Base-by-base conservation (phyloP, 2,797 vertebrate species). In the Mus caroli region DNA sequence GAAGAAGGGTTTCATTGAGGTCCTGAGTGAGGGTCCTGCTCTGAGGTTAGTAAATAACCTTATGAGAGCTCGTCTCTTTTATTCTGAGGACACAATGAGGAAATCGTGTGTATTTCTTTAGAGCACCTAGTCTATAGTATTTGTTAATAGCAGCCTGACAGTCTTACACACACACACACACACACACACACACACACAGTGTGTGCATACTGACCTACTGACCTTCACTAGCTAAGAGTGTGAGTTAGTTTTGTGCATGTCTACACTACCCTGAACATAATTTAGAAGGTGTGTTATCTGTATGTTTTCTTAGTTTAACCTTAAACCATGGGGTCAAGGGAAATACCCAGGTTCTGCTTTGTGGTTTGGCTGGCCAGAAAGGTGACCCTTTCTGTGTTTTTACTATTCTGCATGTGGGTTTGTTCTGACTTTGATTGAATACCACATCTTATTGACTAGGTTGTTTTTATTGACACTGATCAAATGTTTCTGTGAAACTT, bases 371-470 rank as follows among this genome's bases (percentile, higher is more conserved):
- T 77, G 78, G 11, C 62, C 37, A 58, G 87, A 86, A 93, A 40
- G 90, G 43, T 91, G 87, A 89, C 90, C 37, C 6, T 85, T 34
- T 26, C 28, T 93, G 64, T 73, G 34, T 58, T 93, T 77, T 90
- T 86, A 46, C 34, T 88, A 3, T 76, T 96, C 37, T 64, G 90
- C 34, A 31, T 43, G 22, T 94, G 17, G 58, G 5, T 90, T 87
- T 92, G 54, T 64, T 94, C 76, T 67, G 58, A 80, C 79, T 96
- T 96, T 94, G 52, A 85, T 88, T 85, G 52, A 94, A 34, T 89
- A 52, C 6, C 7, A 71, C 11, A 13, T 67, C 90, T 60, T 91
- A 40, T 90, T 92, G 43, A 85, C 64, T 77, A 64, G 69, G 26
- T 96, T 31, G 69, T 85, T 64, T 82, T 79, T 88, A 28, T 43